These are phyloP conservation scores for Tretioscincus oriximinensis DNA, from an alignment of 2,113 vertebrate species.

Conservation along the genomic window DNA sequence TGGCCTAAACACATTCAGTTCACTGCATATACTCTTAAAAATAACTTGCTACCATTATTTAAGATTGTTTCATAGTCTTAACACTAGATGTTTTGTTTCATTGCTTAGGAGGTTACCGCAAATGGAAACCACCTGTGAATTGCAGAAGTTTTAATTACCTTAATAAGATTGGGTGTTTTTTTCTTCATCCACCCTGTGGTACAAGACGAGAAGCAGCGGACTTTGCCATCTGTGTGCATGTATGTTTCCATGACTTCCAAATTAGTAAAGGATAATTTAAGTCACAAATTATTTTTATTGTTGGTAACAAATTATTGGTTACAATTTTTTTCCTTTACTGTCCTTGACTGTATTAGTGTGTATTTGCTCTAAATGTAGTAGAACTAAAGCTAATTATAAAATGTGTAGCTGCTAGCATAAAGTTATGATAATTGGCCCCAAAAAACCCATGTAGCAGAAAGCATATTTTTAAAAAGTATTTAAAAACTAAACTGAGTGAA, in stretches of 20 bases:
- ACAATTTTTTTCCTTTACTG: background rate
- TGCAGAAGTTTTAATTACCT: conserved; percentile 79
- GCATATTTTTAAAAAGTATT: background rate
- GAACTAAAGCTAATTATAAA: background rate
- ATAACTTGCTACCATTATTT: background rate
- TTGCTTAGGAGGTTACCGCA: conserved; percentile 70
- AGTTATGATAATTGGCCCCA: too few species aligned
- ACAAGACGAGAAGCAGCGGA: conserved; percentile 80
- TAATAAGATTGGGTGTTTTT: conserved; percentile 80
- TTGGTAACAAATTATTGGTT: background rate
- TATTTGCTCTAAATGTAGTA: background rate
- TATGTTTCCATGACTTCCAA: conserved; percentile 52
- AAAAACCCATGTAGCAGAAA: too few species aligned
- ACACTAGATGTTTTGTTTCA: background rate
- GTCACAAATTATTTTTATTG: background rate
- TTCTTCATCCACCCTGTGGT: conserved; percentile 80
- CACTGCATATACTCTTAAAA: background rate
- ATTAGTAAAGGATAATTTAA: background rate
- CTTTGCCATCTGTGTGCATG: conserved; percentile 82
- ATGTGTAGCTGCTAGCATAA: background rate
- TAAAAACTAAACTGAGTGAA: background rate
- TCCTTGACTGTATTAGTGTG: background rate
- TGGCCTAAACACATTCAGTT: background rate
- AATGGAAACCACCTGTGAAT: conserved; percentile 78
- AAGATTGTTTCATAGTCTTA: background rate